These are phyloP conservation scores for Drosophila burlai DNA, from an alignment of 1,140 invertebrate species.

Conservation along the genomic window DNA sequence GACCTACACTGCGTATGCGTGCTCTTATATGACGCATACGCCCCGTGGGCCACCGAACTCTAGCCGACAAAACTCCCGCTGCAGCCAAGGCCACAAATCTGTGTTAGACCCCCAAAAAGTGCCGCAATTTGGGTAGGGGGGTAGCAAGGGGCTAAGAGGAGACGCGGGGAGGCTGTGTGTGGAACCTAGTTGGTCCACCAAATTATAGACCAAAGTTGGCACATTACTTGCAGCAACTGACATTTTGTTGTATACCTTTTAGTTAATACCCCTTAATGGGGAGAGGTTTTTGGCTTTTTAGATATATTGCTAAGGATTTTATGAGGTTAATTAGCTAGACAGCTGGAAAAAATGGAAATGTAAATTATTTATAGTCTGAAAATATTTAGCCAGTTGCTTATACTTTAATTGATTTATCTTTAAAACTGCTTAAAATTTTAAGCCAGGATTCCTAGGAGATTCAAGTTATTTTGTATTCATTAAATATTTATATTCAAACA, in stretches of 20 bases:
- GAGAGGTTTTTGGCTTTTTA: not conserved
- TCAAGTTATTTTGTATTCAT: not conserved
- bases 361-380: not conserved
- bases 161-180: not conserved
- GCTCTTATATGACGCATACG: constrained; percentile 72
- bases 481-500: not conserved
- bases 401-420: not conserved
- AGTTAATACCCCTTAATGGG: constrained; percentile 66
- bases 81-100: constrained; percentile 76
- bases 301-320: not conserved
- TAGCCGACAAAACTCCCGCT: constrained; percentile 3
- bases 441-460: no score
- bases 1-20: constrained; percentile 79
- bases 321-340: not conserved
- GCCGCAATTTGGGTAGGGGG: constrained; percentile 10
- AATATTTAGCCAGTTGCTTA: not conserved
- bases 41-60: constrained; percentile 54
- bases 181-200: constrained; percentile 33
- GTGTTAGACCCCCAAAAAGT: constrained; percentile 60
- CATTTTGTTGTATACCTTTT: constrained; percentile 55
- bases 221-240: constrained; percentile 75
- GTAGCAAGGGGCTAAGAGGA: no score
- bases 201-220: constrained; percentile 78
- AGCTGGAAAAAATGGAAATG: not conserved
- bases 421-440: not conserved